phyloP scores from a whole-genome alignment of 2,113 vertebrate species.

The Stigmatopora nigra region DNA sequence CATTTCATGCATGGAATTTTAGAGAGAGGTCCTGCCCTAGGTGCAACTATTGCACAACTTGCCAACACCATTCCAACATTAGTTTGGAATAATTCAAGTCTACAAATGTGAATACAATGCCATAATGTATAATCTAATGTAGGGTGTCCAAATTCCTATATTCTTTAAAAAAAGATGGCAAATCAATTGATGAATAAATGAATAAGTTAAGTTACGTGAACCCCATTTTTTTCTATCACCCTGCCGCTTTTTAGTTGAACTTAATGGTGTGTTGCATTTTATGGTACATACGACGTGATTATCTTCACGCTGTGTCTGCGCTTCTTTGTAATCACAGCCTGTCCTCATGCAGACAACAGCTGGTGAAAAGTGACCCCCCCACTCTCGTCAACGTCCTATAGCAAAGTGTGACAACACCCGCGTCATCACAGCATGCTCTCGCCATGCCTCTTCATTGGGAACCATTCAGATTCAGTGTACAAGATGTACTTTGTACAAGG shows the following conservation, averaged over 20 bases:
- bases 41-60: slow-evolving; percentile 35
- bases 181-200: no score
- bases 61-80: slow-evolving; percentile 20
- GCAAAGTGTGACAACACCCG: slow-evolving; percentile 2
- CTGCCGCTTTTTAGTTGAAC: not conserved
- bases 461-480: not conserved
- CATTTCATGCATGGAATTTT: slow-evolving; percentile 13
- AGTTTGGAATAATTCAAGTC: slow-evolving; percentile 19
- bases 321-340: not conserved
- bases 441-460: not conserved
- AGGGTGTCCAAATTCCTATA: no score
- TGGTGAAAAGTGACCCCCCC: not conserved
- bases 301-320: not conserved
- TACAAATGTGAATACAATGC: not conserved
- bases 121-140: no score
- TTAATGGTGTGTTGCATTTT: not conserved
- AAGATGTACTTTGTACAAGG: not conserved
- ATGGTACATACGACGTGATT: not conserved
- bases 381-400: not conserved
- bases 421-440: not conserved
- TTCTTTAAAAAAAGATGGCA: no score
- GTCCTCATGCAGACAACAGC: slow-evolving; percentile 4
- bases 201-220: no score
- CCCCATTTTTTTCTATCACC: not conserved
- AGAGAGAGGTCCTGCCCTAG: slow-evolving; percentile 46